Percentiles rank a stretch among this genome's conserved stretches.
Conservation (phyloP, 2,888 invertebrate species). For the Agapostemon virescens region DNA sequence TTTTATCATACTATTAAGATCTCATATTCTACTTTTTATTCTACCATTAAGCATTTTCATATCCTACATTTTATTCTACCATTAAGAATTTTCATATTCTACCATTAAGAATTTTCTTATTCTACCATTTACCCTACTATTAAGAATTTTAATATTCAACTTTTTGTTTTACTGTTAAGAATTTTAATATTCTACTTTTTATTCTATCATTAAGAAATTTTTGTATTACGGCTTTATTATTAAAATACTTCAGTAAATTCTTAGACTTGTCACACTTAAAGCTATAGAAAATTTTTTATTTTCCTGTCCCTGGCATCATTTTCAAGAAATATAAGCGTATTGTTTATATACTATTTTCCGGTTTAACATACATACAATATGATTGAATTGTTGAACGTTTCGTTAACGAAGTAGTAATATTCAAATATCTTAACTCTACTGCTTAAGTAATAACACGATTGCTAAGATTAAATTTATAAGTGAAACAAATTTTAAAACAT, state of each 20-base stretch:
- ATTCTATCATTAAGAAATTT: background rate
- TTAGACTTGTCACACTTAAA: background rate
- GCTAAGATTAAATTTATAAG: background rate
- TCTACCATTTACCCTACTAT: background rate
- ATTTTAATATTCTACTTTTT: background rate
- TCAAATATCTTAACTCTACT: background rate
- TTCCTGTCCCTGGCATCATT: background rate
- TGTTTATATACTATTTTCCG: background rate
- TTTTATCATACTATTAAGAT: background rate
- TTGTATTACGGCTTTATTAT: background rate
- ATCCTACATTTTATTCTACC: background rate
- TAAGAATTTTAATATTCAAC: background rate
- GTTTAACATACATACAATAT: background rate
- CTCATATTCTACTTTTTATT: background rate
- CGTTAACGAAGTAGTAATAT: background rate
- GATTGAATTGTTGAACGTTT: background rate
- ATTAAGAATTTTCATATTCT: background rate
- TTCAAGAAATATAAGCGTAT: background rate
- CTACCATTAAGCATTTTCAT: background rate
- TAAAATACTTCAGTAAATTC: background rate
- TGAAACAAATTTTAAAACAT: background rate
- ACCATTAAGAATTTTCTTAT: background rate
- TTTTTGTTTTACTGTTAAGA: background rate
- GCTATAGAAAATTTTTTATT: constrained; percentile 5
- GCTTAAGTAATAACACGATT: too few species aligned